These are phyloP conservation scores for Corydoras sp. DNA, from an alignment of 2,113 vertebrate species.

Conservation along the genomic window DNA sequence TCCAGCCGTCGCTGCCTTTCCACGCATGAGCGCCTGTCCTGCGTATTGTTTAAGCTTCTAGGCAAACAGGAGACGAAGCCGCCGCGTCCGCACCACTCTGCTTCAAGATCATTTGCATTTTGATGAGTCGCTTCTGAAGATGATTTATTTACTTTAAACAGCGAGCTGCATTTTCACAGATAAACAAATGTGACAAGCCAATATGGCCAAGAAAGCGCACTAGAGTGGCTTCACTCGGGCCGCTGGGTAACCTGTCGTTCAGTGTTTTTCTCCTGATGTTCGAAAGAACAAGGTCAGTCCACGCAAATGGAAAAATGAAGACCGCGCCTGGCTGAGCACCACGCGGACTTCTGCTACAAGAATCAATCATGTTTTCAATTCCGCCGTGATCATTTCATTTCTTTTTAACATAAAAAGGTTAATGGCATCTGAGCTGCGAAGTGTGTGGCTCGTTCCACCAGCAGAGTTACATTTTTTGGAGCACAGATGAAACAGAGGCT, in stretches of 20 bases:
- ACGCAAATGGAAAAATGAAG: neutral
- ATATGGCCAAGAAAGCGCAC: neutral
- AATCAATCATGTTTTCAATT: constrained; percentile 42
- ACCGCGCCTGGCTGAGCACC: constrained; percentile 9
- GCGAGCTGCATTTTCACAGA: neutral
- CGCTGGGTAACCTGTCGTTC: constrained; percentile 19
- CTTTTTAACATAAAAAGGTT: constrained; percentile 16
- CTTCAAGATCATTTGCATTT: constrained; percentile 31
- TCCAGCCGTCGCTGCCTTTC: neutral
- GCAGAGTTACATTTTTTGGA: no score
- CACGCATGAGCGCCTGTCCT: neutral
- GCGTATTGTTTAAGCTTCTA: neutral
- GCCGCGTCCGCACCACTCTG: constrained; percentile 12
- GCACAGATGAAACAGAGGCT: no score
- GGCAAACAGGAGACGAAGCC: constrained; percentile 6
- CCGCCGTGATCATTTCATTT: constrained; percentile 16
- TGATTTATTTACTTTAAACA: constrained; percentile 28
- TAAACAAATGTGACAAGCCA: constrained; percentile 16
- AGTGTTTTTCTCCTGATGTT: constrained; percentile 9
- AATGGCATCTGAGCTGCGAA: no score
- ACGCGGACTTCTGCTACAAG: neutral
- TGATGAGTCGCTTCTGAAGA: constrained; percentile 26
- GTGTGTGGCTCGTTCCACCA: no score
- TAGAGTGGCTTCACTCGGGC: neutral
- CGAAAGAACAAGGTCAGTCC: neutral